phyloP scores from a whole-genome alignment of 1,140 invertebrate species.

The Ceratina australensis region DNA sequence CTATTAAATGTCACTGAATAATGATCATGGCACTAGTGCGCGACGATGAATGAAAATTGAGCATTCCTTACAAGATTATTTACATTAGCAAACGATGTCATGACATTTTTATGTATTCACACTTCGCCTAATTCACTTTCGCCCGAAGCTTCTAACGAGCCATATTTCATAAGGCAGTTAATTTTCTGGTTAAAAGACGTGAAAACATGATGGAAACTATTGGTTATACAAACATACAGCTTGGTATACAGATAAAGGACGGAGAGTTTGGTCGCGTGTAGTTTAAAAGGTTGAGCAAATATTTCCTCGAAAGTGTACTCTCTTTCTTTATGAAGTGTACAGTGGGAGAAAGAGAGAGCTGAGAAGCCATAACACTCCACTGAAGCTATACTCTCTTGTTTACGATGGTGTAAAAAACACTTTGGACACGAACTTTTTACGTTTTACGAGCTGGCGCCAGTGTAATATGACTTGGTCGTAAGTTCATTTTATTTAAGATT shows the following conservation, averaged over 20 bases:
- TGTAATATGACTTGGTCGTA: not conserved
- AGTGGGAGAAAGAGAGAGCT: not conserved
- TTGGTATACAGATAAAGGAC: not conserved
- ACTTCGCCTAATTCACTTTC: no score
- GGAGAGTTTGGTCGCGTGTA: not conserved
- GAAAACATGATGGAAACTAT: no score
- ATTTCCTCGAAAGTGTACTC: constrained; percentile 10
- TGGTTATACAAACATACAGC: not conserved
- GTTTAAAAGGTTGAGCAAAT: constrained; percentile 2
- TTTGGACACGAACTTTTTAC: constrained; percentile 37
- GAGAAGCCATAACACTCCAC: constrained; percentile 5
- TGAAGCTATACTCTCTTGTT: constrained; percentile 11
- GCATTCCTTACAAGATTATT: not conserved
- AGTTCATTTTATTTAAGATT: constrained; percentile 29
- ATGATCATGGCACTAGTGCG: no score
- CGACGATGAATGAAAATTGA: no score
- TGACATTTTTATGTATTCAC: no score
- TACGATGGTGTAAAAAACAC: constrained; percentile 38
- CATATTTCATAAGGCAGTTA: no score
- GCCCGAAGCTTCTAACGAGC: no score
- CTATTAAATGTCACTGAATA: no score
- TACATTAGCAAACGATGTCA: not conserved
- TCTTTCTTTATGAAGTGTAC: constrained; percentile 14
- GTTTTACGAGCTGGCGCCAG: not conserved
- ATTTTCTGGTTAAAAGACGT: no score